Evolutionary conservation across 1,140 invertebrate genomes (phyloP).

Genomic region (Hydropsyche tenuis): DNA sequence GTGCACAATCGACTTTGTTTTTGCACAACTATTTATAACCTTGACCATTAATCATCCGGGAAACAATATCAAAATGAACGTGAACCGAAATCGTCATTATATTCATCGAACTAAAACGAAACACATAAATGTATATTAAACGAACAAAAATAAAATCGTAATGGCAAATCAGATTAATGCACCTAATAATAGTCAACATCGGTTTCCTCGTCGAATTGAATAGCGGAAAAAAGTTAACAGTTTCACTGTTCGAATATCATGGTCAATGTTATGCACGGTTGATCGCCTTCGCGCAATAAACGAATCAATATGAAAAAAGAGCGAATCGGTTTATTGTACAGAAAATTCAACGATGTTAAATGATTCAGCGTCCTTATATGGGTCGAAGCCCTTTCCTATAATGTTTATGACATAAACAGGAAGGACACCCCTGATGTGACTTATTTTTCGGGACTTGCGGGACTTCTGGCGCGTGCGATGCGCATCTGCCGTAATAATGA

Average conservation of each 20-base stretch:
- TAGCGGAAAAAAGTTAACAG: neutral
- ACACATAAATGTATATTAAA: no score
- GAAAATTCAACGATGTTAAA: neutral
- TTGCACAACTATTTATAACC: no score
- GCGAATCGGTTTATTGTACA: neutral
- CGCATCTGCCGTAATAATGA: slow-evolving; percentile 17
- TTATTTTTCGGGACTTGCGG: slow-evolving; percentile 23
- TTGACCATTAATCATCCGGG: no score
- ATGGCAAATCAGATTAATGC: neutral
- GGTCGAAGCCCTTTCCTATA: neutral
- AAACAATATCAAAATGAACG: no score
- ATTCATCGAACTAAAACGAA: neutral
- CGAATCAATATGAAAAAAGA: neutral
- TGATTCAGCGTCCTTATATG: neutral
- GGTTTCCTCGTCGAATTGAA: neutral
- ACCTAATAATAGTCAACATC: neutral
- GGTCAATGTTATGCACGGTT: slow-evolving; percentile 23
- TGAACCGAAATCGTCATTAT: no score
- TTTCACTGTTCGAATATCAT: slow-evolving; percentile 17
- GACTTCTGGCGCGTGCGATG: slow-evolving; percentile 34
- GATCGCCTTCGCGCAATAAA: neutral
- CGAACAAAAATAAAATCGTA: neutral
- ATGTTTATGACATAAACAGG: neutral
- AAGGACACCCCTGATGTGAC: neutral
- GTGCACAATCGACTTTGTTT: no score